phyloP scores from a whole-genome alignment of 2,797 vertebrate species.

The Gymnoscopelus braueri region DNA sequence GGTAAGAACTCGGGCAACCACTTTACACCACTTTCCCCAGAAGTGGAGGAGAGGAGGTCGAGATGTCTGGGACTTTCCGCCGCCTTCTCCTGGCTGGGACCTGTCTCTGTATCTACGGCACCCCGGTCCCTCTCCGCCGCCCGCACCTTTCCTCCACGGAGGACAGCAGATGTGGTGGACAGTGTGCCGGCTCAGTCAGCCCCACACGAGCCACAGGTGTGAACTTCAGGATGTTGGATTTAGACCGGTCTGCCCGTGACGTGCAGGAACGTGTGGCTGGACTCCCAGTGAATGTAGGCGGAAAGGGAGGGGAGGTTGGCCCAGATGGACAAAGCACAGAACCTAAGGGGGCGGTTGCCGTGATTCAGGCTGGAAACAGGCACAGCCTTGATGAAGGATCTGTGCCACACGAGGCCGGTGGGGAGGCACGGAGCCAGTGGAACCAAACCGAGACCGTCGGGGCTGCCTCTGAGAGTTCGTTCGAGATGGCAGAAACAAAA shows the following conservation, averaged over 20 bases:
- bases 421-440: slow-evolving; percentile 42
- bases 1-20: neutral
- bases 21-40: slow-evolving; percentile 6
- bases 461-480: slow-evolving; percentile 22
- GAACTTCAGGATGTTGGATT: slow-evolving; percentile 22
- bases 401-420: slow-evolving; percentile 42
- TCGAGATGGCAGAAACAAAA: slow-evolving; percentile 41
- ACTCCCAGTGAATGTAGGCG: slow-evolving; percentile 46
- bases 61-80: slow-evolving; percentile 63
- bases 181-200: slow-evolving; percentile 33
- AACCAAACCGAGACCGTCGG: slow-evolving; percentile 25
- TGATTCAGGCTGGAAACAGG: slow-evolving; percentile 58
- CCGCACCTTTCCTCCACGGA: slow-evolving; percentile 16
- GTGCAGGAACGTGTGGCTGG: slow-evolving; percentile 22
- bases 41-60: slow-evolving; percentile 33
- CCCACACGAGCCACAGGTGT: slow-evolving; percentile 19
- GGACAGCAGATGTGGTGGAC: slow-evolving; percentile 46
- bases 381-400: slow-evolving; percentile 53
- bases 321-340: slow-evolving; percentile 26
- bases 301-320: slow-evolving; percentile 52
- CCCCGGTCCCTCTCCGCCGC: slow-evolving; percentile 47
- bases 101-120: slow-evolving; percentile 64
- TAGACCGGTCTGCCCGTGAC: slow-evolving; percentile 4
- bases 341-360: slow-evolving; percentile 43
- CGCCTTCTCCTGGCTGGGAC: slow-evolving; percentile 68